Evolutionary conservation across 2,888 invertebrate genomes (phyloP).

Genomic region (Caenorhabditis virilis): DNA sequence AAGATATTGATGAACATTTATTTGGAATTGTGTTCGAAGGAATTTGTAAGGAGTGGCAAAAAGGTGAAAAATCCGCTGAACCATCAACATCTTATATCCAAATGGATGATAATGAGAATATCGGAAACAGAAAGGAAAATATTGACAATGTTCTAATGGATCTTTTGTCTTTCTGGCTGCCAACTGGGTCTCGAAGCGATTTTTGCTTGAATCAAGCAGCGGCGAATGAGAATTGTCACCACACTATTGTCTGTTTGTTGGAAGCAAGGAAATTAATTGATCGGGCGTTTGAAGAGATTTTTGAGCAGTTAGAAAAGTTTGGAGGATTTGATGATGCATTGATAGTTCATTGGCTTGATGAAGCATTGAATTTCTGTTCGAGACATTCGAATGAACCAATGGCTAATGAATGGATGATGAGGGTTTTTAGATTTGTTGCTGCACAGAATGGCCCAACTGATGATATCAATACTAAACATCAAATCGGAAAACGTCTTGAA

Average conservation of each 20-base stretch:
- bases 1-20: constrained; percentile 57
- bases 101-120: background rate
- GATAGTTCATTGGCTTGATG: constrained; percentile 39
- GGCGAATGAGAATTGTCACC: constrained; percentile 10
- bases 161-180: constrained; percentile 55
- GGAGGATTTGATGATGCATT: constrained; percentile 7
- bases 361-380: constrained; percentile 27
- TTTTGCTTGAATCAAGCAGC: constrained; percentile 57
- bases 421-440: constrained; percentile 27
- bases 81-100: background rate
- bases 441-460: constrained; percentile 6
- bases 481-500: constrained; percentile 18
- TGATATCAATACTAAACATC: constrained; percentile 10
- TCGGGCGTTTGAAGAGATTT: constrained; percentile 56
- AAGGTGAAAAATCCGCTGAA: too few relatives aligned
- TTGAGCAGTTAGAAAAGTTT: constrained; percentile 34
- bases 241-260: constrained; percentile 36
- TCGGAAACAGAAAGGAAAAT: background rate
- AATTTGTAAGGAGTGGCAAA: constrained; percentile 27
- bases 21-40: constrained; percentile 54
- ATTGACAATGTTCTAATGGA: constrained; percentile 39
- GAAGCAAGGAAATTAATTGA: constrained; percentile 47
- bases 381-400: constrained; percentile 21
- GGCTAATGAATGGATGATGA: constrained; percentile 42
- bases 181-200: constrained; percentile 55